A percentile compares a stretch with the other conserved stretches of the same genome.
phyloP scores from a whole-genome alignment of 2,797 vertebrate species.

The Gambusia yucatana region DNA sequence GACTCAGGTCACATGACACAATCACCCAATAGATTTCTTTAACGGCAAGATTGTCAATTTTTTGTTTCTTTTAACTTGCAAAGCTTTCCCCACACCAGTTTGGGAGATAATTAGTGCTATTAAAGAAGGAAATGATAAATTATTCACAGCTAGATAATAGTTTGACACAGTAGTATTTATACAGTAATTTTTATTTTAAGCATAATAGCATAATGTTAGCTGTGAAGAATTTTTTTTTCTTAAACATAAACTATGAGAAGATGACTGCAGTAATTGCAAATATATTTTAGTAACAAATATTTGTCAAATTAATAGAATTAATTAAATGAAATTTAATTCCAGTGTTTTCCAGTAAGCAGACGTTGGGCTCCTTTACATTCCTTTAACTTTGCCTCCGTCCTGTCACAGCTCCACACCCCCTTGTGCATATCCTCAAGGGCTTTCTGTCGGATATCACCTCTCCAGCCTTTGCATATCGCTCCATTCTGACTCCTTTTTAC shows the following conservation, averaged over 20 bases:
- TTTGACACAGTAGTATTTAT: neutral
- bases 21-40: neutral
- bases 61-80: neutral
- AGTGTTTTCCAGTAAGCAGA: neutral
- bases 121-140: neutral
- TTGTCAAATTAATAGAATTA: neutral
- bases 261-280: neutral
- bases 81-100: neutral
- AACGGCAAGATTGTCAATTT: neutral
- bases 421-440: constrained; percentile 33
- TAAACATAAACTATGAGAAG: neutral
- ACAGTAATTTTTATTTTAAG: neutral
- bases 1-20: neutral
- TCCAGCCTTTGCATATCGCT: constrained; percentile 46
- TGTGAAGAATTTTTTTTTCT: neutral
- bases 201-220: too few species aligned
- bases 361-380: constrained; percentile 20
- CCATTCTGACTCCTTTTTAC: constrained; percentile 37
- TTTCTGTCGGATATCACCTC: constrained; percentile 44
- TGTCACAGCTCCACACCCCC: constrained; percentile 19
- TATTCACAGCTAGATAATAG: neutral
- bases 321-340: neutral
- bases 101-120: neutral
- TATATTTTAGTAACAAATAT: neutral
- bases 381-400: constrained; percentile 34